These are phyloP conservation scores for Lycaon pictus DNA, from an alignment of 2,113 vertebrate species.

Conservation along the genomic window DNA sequence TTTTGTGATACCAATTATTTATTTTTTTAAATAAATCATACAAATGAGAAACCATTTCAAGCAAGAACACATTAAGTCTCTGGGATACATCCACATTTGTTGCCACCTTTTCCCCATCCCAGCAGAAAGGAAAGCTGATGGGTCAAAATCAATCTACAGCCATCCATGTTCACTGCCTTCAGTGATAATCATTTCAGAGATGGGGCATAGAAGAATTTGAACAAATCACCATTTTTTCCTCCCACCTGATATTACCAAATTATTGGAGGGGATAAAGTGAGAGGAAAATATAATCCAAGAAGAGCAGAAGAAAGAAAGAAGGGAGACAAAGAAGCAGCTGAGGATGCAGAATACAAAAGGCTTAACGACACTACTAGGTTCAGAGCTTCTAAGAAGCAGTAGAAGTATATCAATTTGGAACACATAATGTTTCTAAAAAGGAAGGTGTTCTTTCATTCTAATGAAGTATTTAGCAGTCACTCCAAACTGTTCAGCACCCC, in stretches of 20 bases:
- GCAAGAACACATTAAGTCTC: neutral
- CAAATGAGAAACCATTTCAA: constrained; percentile 54
- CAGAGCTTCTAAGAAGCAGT: neutral
- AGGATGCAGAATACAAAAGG: neutral
- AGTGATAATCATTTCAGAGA: neutral
- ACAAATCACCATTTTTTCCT: neutral
- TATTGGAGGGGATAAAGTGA: neutral
- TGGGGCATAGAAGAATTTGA: neutral
- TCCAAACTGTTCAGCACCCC: neutral
- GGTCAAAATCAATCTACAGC: neutral
- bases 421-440: neutral
- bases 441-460: neutral
- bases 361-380: neutral
- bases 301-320: neutral
- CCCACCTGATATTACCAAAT: neutral
- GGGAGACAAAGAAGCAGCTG: neutral
- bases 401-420: neutral
- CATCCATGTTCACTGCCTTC: neutral
- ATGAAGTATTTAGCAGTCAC: neutral
- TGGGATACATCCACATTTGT: neutral
- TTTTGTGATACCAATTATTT: neutral
- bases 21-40: neutral
- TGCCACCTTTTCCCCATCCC: neutral
- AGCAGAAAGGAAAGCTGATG: neutral
- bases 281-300: neutral